Conservation (phyloP, 2,113 vertebrate genomes). For the Todiramphus saurophagus region DNA sequence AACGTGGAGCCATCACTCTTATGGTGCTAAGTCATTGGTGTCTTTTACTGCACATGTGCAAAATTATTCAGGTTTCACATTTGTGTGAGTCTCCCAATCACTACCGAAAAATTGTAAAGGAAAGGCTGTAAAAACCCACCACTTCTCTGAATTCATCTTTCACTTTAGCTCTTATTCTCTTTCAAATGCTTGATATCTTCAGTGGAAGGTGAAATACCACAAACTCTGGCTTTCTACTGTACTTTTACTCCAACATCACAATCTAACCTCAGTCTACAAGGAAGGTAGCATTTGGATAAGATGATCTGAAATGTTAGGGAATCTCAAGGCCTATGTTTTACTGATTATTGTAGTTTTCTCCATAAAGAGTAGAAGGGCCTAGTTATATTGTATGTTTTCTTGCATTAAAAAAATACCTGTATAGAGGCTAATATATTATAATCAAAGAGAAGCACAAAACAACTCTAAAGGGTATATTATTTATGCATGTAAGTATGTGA, state of each 20-base stretch:
- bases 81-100: not conserved
- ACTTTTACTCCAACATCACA: accelerated
- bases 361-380: too few relatives aligned
- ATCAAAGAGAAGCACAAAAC: too few relatives aligned
- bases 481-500: too few relatives aligned
- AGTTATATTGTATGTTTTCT: too few relatives aligned
- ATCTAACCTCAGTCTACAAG: not conserved
- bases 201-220: not conserved
- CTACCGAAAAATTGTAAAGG: not conserved
- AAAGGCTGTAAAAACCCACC: not conserved
- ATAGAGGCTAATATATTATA: too few relatives aligned
- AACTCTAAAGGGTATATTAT: too few relatives aligned
- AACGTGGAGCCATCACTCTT: accelerated
- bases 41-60: not conserved
- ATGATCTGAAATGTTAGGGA: too few relatives aligned
- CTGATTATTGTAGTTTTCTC: too few relatives aligned
- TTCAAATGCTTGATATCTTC: not conserved
- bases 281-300: too few relatives aligned
- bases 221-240: not conserved
- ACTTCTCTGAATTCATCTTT: not conserved
- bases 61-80: not conserved
- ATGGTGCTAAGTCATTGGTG: accelerated
- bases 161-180: not conserved
- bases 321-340: too few relatives aligned
- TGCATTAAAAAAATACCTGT: too few relatives aligned